These are phyloP conservation scores for Euborellia annulipes DNA, from an alignment of 1,140 invertebrate genomes.

Conservation along the genomic window DNA sequence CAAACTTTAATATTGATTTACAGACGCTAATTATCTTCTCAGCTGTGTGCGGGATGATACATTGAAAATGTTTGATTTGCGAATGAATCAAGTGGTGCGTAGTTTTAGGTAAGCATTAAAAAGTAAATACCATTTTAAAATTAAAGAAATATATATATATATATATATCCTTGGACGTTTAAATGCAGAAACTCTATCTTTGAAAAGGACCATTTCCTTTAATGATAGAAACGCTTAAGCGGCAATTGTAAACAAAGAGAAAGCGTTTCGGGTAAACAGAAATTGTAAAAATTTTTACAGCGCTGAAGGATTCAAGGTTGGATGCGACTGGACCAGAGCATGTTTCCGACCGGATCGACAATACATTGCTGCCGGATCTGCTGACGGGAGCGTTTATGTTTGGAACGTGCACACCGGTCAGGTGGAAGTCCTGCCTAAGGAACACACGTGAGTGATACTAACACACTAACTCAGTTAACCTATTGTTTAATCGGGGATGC, in stretches of 20 bases:
- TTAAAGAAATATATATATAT: too few relatives aligned
- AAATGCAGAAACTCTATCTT: constrained; percentile 1
- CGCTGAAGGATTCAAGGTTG: constrained; percentile 86
- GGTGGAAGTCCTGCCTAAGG: constrained; percentile 69
- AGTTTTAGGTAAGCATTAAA: constrained; percentile 84
- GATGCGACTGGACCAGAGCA: constrained; percentile 84
- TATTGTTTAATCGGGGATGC: neutral
- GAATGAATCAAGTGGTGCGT: constrained; percentile 79
- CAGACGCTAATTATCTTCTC: constrained; percentile 79
- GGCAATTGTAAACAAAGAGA: too few relatives aligned
- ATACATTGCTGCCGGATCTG: constrained; percentile 76
- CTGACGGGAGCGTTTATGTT: constrained; percentile 79
- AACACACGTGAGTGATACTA: constrained; percentile 80
- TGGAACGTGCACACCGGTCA: constrained; percentile 71
- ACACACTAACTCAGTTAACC: constrained; percentile 8
- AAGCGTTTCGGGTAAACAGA: too few relatives aligned
- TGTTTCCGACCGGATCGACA: constrained; percentile 80
- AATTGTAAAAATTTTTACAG: too few relatives aligned
- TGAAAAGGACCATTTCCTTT: too few relatives aligned
- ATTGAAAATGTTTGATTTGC: constrained; percentile 80
- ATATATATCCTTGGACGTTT: too few relatives aligned
- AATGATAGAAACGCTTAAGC: too few relatives aligned
- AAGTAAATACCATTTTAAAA: too few relatives aligned
- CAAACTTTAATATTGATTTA: constrained; percentile 35
- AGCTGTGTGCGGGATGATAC: constrained; percentile 90